These are phyloP conservation scores for Lethrus apterus DNA, from an alignment of 1,140 invertebrate species.

Conservation along the genomic window DNA sequence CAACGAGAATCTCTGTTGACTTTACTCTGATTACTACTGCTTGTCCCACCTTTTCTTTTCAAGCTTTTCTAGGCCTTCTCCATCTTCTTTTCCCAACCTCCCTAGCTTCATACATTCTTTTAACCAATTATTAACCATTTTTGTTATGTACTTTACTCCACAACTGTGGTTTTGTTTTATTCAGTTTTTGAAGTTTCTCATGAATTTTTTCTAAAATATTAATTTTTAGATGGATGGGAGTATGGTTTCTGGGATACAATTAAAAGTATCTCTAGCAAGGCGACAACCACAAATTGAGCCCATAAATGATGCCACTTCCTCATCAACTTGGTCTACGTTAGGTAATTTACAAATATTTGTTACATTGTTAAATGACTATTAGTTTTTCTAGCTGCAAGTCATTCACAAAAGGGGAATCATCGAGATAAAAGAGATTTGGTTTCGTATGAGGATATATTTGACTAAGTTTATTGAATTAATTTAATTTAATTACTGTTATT, in stretches of 20 bases:
- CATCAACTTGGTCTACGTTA: conserved; percentile 72
- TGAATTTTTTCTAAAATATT: too few relatives aligned
- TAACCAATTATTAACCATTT: too few relatives aligned
- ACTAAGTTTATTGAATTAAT: conserved; percentile 23
- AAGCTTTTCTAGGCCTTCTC: too few relatives aligned
- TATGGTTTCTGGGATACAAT: conserved; percentile 67
- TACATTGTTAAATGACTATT: neutral
- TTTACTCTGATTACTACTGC: too few relatives aligned
- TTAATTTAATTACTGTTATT: too few relatives aligned
- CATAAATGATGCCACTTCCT: conserved; percentile 67
- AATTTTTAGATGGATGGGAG: conserved; percentile 64
- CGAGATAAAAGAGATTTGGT: conserved; percentile 65
- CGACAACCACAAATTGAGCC: conserved; percentile 75
- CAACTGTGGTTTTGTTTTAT: too few relatives aligned
- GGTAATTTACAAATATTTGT: conserved; percentile 42
- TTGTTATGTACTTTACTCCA: too few relatives aligned
- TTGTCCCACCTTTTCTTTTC: too few relatives aligned
- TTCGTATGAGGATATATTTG: conserved; percentile 61
- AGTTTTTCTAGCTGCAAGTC: conserved; percentile 54
- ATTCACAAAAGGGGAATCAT: conserved; percentile 73
- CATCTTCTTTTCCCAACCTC: too few relatives aligned
- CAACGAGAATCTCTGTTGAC: too few relatives aligned
- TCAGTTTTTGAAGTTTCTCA: too few relatives aligned
- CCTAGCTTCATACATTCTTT: too few relatives aligned
- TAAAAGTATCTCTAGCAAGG: conserved; percentile 75